These are phyloP conservation scores for Cephus runcator DNA, from an alignment of 2,888 invertebrate genomes.

Conservation along the genomic window DNA sequence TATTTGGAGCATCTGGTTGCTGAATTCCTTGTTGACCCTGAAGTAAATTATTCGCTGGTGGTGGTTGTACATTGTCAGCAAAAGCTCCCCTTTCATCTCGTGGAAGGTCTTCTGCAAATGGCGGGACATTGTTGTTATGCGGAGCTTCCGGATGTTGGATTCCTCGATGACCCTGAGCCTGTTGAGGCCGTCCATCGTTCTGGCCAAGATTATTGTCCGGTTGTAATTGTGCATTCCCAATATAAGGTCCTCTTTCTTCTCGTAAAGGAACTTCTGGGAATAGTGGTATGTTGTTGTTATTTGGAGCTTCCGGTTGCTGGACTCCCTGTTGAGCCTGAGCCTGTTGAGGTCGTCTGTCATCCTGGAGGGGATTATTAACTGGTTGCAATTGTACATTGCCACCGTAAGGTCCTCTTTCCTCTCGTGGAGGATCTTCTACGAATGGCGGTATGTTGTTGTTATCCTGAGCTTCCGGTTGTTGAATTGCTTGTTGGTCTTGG, in stretches of 20 bases:
- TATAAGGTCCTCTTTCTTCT: background rate
- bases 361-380: conserved; percentile 67
- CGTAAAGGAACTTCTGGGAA: conserved; percentile 42
- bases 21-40: conserved; percentile 51
- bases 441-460: conserved; percentile 64
- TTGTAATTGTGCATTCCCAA: conserved; percentile 61
- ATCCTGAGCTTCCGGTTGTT: conserved; percentile 51
- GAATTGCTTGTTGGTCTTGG: conserved; percentile 42
- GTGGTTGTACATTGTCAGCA: conserved; percentile 67
- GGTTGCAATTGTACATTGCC: conserved; percentile 65
- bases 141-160: conserved; percentile 48
- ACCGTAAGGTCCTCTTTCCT: conserved; percentile 30
- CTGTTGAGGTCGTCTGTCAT: conserved; percentile 36
- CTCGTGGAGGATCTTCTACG: conserved; percentile 55
- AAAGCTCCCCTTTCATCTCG: conserved; percentile 37
- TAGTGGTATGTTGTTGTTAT: conserved; percentile 40
- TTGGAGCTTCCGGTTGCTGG: conserved; percentile 10
- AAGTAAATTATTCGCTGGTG: conserved; percentile 67
- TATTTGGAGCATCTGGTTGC: conserved; percentile 54
- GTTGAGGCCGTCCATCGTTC: conserved; percentile 49
- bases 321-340: conserved; percentile 4
- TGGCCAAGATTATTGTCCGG: conserved; percentile 68
- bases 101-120: conserved; percentile 56
- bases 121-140: conserved; percentile 64
- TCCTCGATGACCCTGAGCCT: conserved; percentile 40